These are phyloP conservation scores for Diogma glabrata DNA, from an alignment of 2,888 invertebrate genomes.

Conservation along the genomic window DNA sequence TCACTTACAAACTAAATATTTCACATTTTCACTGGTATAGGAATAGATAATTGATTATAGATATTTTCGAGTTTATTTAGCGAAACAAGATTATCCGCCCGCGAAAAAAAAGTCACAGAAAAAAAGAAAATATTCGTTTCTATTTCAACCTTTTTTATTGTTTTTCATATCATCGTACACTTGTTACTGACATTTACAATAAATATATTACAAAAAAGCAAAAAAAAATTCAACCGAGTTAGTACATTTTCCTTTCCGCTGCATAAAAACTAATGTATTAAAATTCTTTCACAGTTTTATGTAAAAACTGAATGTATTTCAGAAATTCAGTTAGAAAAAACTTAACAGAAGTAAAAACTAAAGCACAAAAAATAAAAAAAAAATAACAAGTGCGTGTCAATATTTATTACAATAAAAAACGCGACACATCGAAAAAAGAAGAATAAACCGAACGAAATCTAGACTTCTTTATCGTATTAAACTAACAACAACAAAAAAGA, in stretches of 20 bases:
- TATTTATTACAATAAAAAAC: slow-evolving; percentile 1
- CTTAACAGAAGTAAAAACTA: not conserved
- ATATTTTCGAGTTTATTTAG: too few relatives aligned
- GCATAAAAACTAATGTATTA: too few relatives aligned
- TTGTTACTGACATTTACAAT: too few relatives aligned
- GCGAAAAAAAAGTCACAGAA: too few relatives aligned
- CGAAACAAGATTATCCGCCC: too few relatives aligned
- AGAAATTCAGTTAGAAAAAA: not conserved
- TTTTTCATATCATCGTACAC: slow-evolving; percentile 8
- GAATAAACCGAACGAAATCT: slow-evolving; percentile 2
- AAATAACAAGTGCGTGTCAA: slow-evolving; percentile 7
- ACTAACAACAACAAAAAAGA: slow-evolving; percentile 4
- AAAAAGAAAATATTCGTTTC: too few relatives aligned
- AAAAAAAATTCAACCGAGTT: too few relatives aligned
- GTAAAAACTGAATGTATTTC: slow-evolving; percentile 2
- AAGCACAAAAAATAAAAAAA: not conserved
- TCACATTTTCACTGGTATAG: too few relatives aligned
- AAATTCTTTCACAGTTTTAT: slow-evolving; percentile 2
- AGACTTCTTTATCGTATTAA: not conserved
- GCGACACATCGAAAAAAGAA: slow-evolving; percentile 7
- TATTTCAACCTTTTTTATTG: slow-evolving; percentile 7
- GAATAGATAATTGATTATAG: too few relatives aligned
- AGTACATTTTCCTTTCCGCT: too few relatives aligned
- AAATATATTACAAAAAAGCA: too few relatives aligned
- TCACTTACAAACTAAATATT: too few relatives aligned